Conservation (phyloP, 2,888 invertebrate species). For the Arge pagana region DNA sequence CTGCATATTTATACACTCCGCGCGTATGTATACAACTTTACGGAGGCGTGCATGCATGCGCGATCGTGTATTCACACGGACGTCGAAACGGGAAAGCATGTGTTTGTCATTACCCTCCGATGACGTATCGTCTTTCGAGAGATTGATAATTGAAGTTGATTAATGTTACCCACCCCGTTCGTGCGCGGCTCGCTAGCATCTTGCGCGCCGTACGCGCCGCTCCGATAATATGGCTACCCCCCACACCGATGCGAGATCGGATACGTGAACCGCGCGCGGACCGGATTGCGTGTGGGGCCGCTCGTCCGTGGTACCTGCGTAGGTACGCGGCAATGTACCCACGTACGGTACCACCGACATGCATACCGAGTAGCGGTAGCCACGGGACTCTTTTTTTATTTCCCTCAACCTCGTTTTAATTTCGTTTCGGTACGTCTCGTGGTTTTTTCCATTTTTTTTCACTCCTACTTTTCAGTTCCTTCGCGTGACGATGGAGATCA, state of each 20-base stretch:
- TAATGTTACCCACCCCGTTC: slow-evolving; percentile 14
- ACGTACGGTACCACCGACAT: too few species aligned
- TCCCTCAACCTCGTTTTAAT: too few species aligned
- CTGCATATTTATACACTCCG: not conserved
- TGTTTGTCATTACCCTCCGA: slow-evolving; percentile 52
- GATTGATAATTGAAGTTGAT: slow-evolving; percentile 22
- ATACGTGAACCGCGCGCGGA: not conserved
- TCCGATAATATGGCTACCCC: too few species aligned
- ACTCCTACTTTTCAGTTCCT: not conserved
- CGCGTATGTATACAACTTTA: not conserved
- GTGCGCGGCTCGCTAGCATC: not conserved
- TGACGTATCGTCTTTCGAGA: slow-evolving; percentile 27
- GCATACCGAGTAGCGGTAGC: too few species aligned
- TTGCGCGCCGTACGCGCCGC: not conserved
- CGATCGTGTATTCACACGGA: slow-evolving; percentile 1
- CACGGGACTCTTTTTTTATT: too few species aligned
- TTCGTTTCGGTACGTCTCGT: too few species aligned
- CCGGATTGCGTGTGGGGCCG: not conserved
- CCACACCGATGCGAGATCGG: too few species aligned
- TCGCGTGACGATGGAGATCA: slow-evolving; percentile 37
- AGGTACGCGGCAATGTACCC: too few species aligned
- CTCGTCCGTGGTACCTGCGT: too few species aligned
- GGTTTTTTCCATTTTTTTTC: not conserved
- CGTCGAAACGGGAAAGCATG: slow-evolving; percentile 41
- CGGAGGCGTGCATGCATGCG: not conserved